These are phyloP conservation scores for Conus canariensis DNA, from an alignment of 2,888 invertebrate genomes.

Conservation along the genomic window DNA sequence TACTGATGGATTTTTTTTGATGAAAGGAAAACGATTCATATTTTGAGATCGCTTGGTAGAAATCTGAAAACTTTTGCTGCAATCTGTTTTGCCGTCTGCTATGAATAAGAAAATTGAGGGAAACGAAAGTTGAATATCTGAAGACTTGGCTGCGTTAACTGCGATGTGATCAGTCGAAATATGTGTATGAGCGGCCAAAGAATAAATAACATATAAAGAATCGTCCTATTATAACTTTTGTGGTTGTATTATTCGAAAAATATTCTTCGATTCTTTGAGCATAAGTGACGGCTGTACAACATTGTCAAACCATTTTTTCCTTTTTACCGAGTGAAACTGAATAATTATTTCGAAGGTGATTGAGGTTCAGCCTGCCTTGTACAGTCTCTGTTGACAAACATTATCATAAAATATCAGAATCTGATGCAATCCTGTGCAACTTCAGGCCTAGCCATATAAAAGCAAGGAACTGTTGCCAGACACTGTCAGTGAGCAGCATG, in stretches of 20 bases:
- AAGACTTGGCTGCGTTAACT: neutral
- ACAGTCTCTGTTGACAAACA: neutral
- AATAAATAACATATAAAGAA: neutral
- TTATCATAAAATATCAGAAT: slow-evolving; percentile 29
- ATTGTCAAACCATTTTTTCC: too few relatives aligned
- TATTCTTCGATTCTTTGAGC: too few relatives aligned
- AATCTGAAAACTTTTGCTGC: neutral
- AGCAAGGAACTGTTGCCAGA: neutral
- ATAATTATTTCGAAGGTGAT: neutral
- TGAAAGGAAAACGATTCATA: neutral
- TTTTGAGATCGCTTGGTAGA: neutral
- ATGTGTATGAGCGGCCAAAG: too few relatives aligned
- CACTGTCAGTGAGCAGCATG: neutral
- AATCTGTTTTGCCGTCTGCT: neutral
- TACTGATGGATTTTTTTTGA: neutral
- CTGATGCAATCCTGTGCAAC: slow-evolving; percentile 38
- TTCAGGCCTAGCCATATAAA: neutral
- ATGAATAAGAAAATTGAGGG: neutral
- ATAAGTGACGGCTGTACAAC: too few relatives aligned
- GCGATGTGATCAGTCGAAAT: too few relatives aligned
- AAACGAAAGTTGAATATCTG: slow-evolving; percentile 28
- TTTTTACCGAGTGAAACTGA: too few relatives aligned
- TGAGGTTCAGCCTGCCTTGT: neutral
- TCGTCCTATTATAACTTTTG: neutral
- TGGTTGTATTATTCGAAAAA: neutral